phyloP scores from a whole-genome alignment of 2,113 vertebrate species.

The Apteryx owenii region DNA sequence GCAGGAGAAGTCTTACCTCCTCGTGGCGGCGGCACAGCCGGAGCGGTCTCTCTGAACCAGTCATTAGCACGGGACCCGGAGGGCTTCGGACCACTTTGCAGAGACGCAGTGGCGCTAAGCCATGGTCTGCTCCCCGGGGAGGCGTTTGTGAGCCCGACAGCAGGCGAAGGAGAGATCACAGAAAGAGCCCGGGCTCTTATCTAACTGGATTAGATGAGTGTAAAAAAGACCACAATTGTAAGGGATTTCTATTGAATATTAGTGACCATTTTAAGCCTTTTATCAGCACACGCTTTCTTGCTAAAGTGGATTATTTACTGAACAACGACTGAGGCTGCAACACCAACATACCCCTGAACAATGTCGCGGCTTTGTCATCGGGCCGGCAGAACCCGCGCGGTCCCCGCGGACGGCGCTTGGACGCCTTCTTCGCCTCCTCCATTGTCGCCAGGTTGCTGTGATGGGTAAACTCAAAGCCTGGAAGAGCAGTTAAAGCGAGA shows the following conservation, averaged over 20 bases:
- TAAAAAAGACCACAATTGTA: not conserved
- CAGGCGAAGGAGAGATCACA: not conserved
- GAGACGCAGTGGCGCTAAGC: not conserved
- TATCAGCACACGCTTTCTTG: not conserved
- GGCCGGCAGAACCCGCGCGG: rapidly evolving
- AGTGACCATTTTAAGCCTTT: not conserved
- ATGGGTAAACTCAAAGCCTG: not conserved
- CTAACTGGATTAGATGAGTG: no score
- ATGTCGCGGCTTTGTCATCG: not conserved
- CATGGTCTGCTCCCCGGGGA: not conserved
- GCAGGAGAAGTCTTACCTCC: not conserved
- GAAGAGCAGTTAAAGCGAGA: not conserved
- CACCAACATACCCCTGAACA: not conserved
- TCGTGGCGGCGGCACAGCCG: not conserved
- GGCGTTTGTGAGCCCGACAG: not conserved
- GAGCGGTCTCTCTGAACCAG: not conserved
- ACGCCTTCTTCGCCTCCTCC: not conserved
- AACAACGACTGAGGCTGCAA: not conserved
- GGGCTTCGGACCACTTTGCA: not conserved
- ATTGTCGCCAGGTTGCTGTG: not conserved
- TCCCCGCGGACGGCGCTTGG: not conserved
- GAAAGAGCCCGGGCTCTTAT: not conserved
- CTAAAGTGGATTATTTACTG: not conserved
- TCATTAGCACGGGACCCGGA: not conserved
- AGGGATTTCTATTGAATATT: not conserved